Evolutionary conservation across 2,888 invertebrate species (phyloP).

Genomic region (Muschampia plurimacula): DNA sequence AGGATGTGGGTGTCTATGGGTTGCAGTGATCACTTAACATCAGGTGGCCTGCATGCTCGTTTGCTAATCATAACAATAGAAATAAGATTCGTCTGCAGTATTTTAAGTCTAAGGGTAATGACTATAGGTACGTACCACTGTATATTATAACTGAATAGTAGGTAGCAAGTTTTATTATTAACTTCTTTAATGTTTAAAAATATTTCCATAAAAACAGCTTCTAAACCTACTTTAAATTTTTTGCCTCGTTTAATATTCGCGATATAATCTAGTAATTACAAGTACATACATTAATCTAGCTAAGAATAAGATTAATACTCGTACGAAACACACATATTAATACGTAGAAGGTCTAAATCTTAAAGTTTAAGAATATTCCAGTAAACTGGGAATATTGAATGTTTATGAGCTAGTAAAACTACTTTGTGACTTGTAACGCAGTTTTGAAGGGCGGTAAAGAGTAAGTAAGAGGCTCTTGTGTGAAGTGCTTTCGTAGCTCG

Average conservation of each 20-base stretch:
- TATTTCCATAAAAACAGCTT: background rate
- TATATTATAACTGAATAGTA: too few relatives aligned
- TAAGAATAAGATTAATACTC: slow-evolving; percentile 23
- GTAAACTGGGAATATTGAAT: slow-evolving; percentile 6
- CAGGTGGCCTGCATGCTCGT: too few relatives aligned
- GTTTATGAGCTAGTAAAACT: slow-evolving; percentile 20
- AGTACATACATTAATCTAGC: slow-evolving; percentile 28
- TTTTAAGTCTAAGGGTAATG: too few relatives aligned
- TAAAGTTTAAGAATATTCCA: background rate
- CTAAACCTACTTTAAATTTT: background rate
- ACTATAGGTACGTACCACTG: too few relatives aligned
- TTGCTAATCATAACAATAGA: too few relatives aligned
- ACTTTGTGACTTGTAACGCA: slow-evolving; percentile 26
- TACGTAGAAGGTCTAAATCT: slow-evolving; percentile 6
- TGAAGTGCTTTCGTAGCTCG: slow-evolving; percentile 64
- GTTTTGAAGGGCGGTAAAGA: slow-evolving; percentile 64
- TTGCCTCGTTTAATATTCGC: slow-evolving; percentile 7
- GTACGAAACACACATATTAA: slow-evolving; percentile 8
- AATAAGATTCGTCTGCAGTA: too few relatives aligned
- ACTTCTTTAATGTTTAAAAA: background rate
- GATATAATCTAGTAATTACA: slow-evolving; percentile 29
- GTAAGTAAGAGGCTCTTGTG: slow-evolving; percentile 80
- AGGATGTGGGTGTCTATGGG: too few relatives aligned
- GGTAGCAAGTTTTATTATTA: background rate
- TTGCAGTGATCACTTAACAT: too few relatives aligned